These are phyloP conservation scores for Triplophysa rosa DNA, from an alignment of 2,113 vertebrate genomes.

Conservation along the genomic window DNA sequence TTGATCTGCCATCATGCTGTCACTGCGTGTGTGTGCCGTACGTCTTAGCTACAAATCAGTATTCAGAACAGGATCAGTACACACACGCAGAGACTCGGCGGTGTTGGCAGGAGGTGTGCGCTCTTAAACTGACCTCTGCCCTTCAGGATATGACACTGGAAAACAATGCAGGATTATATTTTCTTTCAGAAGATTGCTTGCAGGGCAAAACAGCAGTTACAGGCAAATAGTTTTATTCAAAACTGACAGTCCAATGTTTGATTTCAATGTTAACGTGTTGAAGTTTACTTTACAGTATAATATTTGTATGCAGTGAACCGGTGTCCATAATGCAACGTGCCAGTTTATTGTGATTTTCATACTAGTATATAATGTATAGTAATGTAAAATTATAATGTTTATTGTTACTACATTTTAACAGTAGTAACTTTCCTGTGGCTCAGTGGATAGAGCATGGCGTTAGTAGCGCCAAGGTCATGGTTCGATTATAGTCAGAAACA, in stretches of 20 bases:
- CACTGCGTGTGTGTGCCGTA: slow-evolving; percentile 13
- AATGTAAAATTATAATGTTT: too few species aligned
- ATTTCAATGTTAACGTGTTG: neutral
- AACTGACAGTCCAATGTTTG: neutral
- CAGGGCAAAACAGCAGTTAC: slow-evolving; percentile 18
- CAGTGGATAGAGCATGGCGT: too few species aligned
- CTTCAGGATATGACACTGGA: slow-evolving; percentile 26
- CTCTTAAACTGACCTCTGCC: slow-evolving; percentile 24
- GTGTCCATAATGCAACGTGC: too few species aligned
- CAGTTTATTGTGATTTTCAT: too few species aligned
- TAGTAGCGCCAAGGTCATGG: too few species aligned
- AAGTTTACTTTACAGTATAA: neutral
- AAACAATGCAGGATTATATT: slow-evolving; percentile 28
- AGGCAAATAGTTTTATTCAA: neutral
- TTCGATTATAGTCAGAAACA: too few species aligned
- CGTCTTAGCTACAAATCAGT: slow-evolving; percentile 42
- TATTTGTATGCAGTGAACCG: too few species aligned
- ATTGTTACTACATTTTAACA: too few species aligned
- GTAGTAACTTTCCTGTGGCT: too few species aligned
- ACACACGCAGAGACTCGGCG: slow-evolving; percentile 24
- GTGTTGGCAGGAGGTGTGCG: slow-evolving; percentile 27
- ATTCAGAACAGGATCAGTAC: slow-evolving; percentile 34
- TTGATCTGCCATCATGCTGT: slow-evolving; percentile 32
- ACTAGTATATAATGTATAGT: too few species aligned
- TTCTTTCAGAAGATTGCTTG: slow-evolving; percentile 21